Evolutionary conservation across 2,797 vertebrate species (phyloP).

Genomic region (Characodon lateralis): DNA sequence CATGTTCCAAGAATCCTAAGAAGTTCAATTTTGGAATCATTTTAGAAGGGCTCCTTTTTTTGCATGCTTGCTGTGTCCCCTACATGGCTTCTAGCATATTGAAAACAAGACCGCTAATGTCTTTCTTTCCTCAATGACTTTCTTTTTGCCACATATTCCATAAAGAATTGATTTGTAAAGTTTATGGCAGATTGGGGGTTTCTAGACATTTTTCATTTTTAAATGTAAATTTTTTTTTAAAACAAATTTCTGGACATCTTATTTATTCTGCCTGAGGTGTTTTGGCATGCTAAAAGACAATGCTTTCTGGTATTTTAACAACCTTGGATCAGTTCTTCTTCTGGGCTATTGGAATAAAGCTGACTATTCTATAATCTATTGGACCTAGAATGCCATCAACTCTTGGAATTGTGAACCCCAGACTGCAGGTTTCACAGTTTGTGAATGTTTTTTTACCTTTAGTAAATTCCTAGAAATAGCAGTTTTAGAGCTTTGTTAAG

Average conservation of each 20-base stretch:
- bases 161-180: neutral
- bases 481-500: neutral
- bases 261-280: neutral
- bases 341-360: neutral
- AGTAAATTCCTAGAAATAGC: neutral
- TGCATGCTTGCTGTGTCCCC: neutral
- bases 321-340: neutral
- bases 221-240: neutral
- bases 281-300: neutral
- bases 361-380: neutral
- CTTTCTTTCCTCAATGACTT: neutral
- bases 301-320: neutral
- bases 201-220: neutral
- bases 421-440: neutral
- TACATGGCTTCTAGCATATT: neutral
- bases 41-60: neutral
- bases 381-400: neutral
- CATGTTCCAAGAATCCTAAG: too few species aligned
- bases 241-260: neutral
- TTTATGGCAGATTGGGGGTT: neutral
- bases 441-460: neutral
- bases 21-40: neutral
- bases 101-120: neutral
- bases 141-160: neutral
- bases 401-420: neutral